Conservation (phyloP, 92 coral and sea anemone species). For the Desmophyllum pertusum region DNA sequence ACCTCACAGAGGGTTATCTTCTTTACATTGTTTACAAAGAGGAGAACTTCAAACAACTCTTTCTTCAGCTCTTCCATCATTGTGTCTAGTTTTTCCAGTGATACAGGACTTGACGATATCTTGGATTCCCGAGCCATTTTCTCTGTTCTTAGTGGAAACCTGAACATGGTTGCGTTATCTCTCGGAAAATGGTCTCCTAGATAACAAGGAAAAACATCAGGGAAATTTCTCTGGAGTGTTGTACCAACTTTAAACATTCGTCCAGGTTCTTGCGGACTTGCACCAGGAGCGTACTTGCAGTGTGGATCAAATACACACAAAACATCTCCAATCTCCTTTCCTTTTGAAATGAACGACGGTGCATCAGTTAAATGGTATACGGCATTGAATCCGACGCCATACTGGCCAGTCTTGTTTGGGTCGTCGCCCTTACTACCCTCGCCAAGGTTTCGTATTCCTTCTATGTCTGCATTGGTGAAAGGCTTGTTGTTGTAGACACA, state of each 20-base stretch:
- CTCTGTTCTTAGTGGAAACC: constrained; percentile 61
- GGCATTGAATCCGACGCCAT: constrained; percentile 91
- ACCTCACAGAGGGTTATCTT: constrained; percentile 72
- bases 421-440: constrained; percentile 86
- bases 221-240: constrained; percentile 32
- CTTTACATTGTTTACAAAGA: constrained; percentile 76
- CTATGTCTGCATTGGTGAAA: constrained; percentile 63
- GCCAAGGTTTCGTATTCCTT: constrained; percentile 81
- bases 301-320: constrained; percentile 84
- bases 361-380: constrained; percentile 91
- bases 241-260: constrained; percentile 30
- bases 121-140: constrained; percentile 44
- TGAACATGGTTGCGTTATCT: constrained; percentile 71
- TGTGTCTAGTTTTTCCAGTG: constrained; percentile 13
- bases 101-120: constrained; percentile 3
- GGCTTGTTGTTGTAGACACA: constrained; percentile 86
- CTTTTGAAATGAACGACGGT: constrained; percentile 76
- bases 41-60: constrained; percentile 72
- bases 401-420: constrained; percentile 94
- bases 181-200: constrained; percentile 55
- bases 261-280: constrained; percentile 63
- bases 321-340: constrained; percentile 66
- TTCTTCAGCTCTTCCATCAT: constrained; percentile 58
- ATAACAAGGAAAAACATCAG: constrained; percentile 72
- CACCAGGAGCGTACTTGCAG: constrained; percentile 58